Base-by-base conservation (phyloP, 2,888 invertebrate species). In the Hydroisotoma schaefferi region DNA sequence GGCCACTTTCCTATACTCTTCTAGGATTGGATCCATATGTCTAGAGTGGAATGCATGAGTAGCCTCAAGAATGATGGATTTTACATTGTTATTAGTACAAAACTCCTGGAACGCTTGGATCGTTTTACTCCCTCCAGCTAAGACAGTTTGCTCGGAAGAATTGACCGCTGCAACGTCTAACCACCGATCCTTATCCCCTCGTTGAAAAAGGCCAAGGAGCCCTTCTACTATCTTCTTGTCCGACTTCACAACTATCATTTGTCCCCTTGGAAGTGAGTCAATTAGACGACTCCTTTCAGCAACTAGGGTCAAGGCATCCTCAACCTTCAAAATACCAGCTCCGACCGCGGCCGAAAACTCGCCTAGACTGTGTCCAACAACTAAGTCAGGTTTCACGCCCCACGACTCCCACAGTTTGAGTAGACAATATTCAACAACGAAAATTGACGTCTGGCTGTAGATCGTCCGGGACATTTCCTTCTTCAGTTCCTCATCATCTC, bases 11-110 rank as follows among this genome's bases (percentile, higher is more conserved):
- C 37, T 12, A 20, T 37, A 53, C 22, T 59, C 27, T 23, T 46
- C 15, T 4, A 61, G 33, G 3, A 55, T 55, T 1, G 54, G 46
- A 22, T 59, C 55, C 59, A 59, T 48, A 5, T 40, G 47, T 43
- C 46, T 33, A 2, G 59, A 59, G 23, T 59, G 59, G 23, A 59
- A 54, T 1, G 63, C 59, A 28, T 63, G 53, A 6, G 43, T 33
- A 8, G 57, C 26, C n/a, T 57, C 53, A 4, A 63, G 20, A 26
- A 57, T 22, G 2, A 28, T n/a, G 2, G 49, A 44, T 20, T 59
- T 59, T 12, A 49, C 15, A 18, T 23, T 23, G 28, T 49, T 40
- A n/a, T 55, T 46, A 2, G 2, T 8, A 22, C 56, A 33, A 37
- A 40, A 53, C 18, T 37, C 25, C 8, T 23, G 12, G 8, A 61